A percentile compares a stretch with the other conserved stretches of the same genome.
Conservation (phyloP, 2,888 invertebrate species). For the Lottia gigantea region DNA sequence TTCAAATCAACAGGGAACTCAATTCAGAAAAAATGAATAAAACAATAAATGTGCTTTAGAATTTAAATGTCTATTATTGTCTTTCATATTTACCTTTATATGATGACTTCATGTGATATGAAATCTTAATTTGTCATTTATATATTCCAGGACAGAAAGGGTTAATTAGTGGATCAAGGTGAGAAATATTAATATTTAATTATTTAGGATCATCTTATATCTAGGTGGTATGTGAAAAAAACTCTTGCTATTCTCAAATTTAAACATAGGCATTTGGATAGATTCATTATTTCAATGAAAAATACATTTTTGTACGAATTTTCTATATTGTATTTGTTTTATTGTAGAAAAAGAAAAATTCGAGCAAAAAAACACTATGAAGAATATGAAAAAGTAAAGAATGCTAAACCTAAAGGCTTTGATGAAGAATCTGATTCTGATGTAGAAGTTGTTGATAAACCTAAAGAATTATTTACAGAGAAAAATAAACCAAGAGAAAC, state of each 20-base stretch:
- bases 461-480: not conserved
- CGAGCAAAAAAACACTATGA: constrained; percentile 22
- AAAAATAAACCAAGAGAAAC: not conserved
- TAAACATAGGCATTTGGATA: too few species aligned
- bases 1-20: too few species aligned
- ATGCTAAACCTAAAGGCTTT: constrained; percentile 14
- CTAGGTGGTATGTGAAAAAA: too few species aligned
- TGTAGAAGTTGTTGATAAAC: not conserved
- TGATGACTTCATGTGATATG: too few species aligned
- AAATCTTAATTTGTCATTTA: too few species aligned
- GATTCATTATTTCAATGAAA: too few species aligned
- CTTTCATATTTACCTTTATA: too few species aligned
- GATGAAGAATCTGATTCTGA: constrained; percentile 16
- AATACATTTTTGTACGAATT: not conserved
- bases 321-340: not conserved
- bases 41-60: too few species aligned
- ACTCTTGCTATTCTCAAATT: too few species aligned
- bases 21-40: too few species aligned
- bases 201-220: too few species aligned
- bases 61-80: too few species aligned
- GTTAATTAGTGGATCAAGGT: constrained; percentile 56
- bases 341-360: constrained; percentile 17
- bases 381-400: constrained; percentile 27
- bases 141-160: constrained; percentile 52
- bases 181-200: constrained; percentile 19